phyloP scores from a whole-genome alignment of 2,888 invertebrate species.

The Eupithecia dodoneata region DNA sequence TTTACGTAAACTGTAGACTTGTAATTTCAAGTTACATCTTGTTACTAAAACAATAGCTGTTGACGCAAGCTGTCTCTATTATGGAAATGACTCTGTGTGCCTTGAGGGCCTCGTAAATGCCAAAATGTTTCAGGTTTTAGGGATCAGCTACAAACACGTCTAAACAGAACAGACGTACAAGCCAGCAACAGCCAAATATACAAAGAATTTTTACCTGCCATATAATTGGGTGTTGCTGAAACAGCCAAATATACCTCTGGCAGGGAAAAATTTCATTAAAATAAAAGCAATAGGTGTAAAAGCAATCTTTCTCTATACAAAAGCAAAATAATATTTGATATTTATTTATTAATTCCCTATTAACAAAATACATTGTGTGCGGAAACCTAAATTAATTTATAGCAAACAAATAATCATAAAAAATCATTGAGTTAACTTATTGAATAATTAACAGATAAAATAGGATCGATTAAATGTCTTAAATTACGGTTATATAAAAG shows the following conservation, averaged over 20 bases:
- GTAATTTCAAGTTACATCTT: constrained; percentile 50
- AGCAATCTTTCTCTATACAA: neutral
- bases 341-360: no score
- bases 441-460: no score
- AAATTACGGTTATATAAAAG: no score
- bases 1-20: constrained; percentile 47
- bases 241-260: neutral
- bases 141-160: neutral
- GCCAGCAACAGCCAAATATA: no score
- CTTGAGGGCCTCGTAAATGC: constrained; percentile 14
- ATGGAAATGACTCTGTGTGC: constrained; percentile 47
- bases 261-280: neutral
- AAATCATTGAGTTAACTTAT: no score
- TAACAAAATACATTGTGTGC: no score
- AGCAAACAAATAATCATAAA: no score
- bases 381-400: no score
- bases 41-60: constrained; percentile 51
- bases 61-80: constrained; percentile 48
- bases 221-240: no score
- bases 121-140: constrained; percentile 4
- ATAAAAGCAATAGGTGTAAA: neutral
- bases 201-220: no score
- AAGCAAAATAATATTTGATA: no score
- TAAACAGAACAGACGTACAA: neutral
- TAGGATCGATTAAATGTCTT: no score